Conservation (phyloP, 2,888 invertebrate genomes). For the Melanophora roralis region DNA sequence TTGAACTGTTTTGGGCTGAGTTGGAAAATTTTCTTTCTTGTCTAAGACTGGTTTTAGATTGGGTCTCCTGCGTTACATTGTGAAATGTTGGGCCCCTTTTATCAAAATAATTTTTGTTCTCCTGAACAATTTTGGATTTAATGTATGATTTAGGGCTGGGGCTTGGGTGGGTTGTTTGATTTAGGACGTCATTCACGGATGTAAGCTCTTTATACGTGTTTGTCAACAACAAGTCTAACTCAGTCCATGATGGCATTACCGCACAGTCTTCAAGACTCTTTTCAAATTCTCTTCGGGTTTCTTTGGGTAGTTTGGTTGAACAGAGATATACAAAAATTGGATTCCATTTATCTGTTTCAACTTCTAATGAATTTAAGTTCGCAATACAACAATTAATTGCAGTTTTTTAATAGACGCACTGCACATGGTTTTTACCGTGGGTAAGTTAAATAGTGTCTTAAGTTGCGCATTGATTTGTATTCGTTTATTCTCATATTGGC, state of each 20-base stretch:
- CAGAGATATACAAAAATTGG: conserved; percentile 7
- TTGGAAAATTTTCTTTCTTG: no score
- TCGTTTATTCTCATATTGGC: conserved; percentile 9
- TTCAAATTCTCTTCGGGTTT: conserved; percentile 2
- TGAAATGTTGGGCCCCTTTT: neutral
- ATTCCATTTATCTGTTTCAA: neutral
- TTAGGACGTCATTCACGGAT: neutral
- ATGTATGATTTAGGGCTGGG: no score
- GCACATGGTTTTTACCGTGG: neutral
- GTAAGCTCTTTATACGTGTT: neutral
- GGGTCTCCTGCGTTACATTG: neutral
- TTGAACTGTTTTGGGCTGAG: neutral
- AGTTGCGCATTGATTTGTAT: conserved; percentile 17
- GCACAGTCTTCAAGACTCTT: neutral
- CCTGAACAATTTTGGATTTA: neutral
- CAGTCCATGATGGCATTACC: neutral
- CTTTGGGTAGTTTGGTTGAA: neutral
- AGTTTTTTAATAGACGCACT: neutral
- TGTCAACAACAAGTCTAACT: neutral
- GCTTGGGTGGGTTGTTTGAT: neutral
- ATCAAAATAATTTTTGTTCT: neutral
- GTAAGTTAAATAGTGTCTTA: conserved; percentile 10
- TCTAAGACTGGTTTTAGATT: no score
- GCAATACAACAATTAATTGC: conserved; percentile 13
- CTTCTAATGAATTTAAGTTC: conserved; percentile 9